Evolutionary conservation across 2,113 vertebrate genomes (phyloP).

Genomic region (Lasiurus cinereus): DNA sequence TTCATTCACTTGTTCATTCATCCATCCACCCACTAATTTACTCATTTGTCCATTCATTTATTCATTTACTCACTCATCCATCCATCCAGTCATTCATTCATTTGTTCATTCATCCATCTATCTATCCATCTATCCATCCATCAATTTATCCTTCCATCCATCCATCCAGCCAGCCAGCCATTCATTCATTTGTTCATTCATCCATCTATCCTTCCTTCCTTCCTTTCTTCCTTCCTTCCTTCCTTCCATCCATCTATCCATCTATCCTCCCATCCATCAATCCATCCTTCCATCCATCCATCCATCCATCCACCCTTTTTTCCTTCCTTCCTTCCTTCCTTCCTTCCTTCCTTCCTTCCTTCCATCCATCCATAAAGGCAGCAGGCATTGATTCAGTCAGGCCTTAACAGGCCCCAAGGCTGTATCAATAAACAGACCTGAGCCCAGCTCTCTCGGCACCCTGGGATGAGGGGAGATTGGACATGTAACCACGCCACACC

Average conservation of each 20-base stretch:
- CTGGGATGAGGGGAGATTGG: not conserved
- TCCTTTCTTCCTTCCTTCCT: not conserved
- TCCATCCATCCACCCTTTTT: not conserved
- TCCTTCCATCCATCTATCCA: too few species aligned
- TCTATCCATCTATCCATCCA: too few species aligned
- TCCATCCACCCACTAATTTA: not conserved
- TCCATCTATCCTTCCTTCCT: not conserved
- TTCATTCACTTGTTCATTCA: too few species aligned
- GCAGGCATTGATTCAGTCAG: not conserved
- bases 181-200: too few species aligned
- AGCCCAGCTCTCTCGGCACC: too few species aligned
- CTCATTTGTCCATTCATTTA: not conserved
- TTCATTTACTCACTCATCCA: not conserved
- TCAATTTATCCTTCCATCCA: too few species aligned
- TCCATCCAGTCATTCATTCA: too few species aligned
- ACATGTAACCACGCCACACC: accelerated
- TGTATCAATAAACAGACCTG: not conserved
- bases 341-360: not conserved
- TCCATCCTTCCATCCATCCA: not conserved
- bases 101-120: too few species aligned
- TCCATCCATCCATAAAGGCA: too few species aligned
- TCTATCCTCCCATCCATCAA: not conserved
- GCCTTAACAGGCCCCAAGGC: too few species aligned
- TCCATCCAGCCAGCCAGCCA: too few species aligned
- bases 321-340: not conserved